Conservation (phyloP, 2,888 invertebrate genomes). For the Caenorhabditis sp. region DNA sequence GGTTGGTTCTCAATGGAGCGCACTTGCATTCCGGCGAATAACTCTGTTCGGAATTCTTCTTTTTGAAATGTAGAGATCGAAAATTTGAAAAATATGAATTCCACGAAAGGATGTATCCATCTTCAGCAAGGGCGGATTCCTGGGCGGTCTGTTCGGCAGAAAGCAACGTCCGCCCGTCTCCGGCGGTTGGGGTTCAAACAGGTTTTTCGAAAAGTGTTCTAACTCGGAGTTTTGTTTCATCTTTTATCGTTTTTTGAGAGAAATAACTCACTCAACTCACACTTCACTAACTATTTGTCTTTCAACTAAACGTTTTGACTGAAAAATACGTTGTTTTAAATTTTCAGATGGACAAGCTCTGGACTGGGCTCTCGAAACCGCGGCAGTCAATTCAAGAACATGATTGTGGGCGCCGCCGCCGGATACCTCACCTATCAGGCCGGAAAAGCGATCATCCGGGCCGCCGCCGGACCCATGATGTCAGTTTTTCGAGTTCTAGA, state of each 20-base stretch:
- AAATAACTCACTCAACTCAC: no score
- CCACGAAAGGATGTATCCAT: neutral
- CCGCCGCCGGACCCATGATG: conserved; percentile 76
- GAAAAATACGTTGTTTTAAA: no score
- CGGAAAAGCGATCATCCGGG: conserved; percentile 75
- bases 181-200: conserved; percentile 35
- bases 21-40: neutral
- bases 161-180: conserved; percentile 41
- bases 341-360: conserved; percentile 62
- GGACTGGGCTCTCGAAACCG: conserved; percentile 74
- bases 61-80: no score
- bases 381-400: conserved; percentile 76
- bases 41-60: no score
- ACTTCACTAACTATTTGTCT: no score
- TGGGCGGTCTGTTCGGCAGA: conserved; percentile 52
- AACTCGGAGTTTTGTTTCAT: no score
- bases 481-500: conserved; percentile 56
- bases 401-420: conserved; percentile 78
- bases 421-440: conserved; percentile 78
- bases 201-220: no score
- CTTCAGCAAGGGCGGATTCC: conserved; percentile 51
- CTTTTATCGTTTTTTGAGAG: neutral
- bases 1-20: conserved; percentile 18
- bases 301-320: no score
- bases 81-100: no score